Conservation (phyloP, 2,113 vertebrate genomes). For the Arenaria interpres region DNA sequence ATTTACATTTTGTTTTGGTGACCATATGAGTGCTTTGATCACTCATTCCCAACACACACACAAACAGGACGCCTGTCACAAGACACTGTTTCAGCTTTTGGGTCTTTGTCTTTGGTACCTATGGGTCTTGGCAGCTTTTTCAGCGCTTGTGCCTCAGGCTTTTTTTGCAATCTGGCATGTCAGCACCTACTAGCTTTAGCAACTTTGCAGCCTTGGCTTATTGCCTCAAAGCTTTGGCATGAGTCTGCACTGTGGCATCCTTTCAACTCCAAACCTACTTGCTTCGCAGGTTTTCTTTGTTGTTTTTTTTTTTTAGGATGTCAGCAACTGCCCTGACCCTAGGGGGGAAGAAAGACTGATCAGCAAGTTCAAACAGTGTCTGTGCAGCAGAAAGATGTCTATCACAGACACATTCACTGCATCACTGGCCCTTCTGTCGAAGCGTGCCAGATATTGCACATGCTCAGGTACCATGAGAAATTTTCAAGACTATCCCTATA, state of each 20-base stretch:
- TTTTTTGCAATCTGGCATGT: constrained; percentile 20
- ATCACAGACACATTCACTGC: constrained; percentile 11
- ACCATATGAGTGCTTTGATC: not conserved
- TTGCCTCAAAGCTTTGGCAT: constrained; percentile 54
- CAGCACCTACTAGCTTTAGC: constrained; percentile 45
- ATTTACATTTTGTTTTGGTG: not conserved
- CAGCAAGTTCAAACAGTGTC: constrained; percentile 48
- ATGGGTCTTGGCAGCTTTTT: constrained; percentile 1
- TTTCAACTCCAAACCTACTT: constrained; percentile 54
- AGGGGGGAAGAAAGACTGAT: constrained; percentile 8
- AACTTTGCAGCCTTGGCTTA: constrained; percentile 37
- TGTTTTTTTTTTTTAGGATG: not conserved
- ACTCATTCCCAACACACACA: not conserved
- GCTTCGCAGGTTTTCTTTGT: constrained; percentile 41
- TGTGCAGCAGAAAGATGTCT: constrained; percentile 49
- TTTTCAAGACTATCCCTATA: not conserved
- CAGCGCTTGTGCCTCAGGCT: not conserved
- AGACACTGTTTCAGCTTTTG: not conserved
- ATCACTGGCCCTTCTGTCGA: not conserved
- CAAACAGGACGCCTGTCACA: not conserved
- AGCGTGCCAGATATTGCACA: not conserved
- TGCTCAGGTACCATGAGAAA: not conserved
- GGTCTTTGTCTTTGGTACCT: constrained; percentile 1
- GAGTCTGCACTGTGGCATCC: constrained; percentile 26
- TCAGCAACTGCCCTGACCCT: constrained; percentile 44